phyloP scores from a whole-genome alignment of 2,113 vertebrate species.

The Pseudorasbora parva region DNA sequence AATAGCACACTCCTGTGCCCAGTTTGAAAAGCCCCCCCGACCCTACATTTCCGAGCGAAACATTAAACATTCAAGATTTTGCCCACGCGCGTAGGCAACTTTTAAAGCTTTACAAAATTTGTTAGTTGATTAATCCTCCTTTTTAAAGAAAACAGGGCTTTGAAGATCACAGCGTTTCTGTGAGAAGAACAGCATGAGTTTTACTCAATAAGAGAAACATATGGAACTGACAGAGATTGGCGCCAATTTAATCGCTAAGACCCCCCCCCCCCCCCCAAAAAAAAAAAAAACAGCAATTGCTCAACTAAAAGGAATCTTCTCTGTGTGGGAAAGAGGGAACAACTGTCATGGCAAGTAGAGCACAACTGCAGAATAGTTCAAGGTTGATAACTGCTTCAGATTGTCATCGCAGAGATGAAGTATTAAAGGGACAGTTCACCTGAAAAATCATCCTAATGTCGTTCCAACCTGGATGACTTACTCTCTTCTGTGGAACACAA shows the following conservation, averaged over 20 bases:
- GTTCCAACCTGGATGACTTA: not conserved
- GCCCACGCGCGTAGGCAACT: not conserved
- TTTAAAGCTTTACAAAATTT: not conserved
- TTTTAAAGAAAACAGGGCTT: conserved; percentile 15
- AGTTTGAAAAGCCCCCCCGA: not conserved
- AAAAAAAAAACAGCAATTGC: not conserved
- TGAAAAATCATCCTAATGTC: not conserved
- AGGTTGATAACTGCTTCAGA: not conserved
- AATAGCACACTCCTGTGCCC: conserved; percentile 23
- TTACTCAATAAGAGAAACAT: conserved; percentile 31
- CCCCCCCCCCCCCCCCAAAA: not conserved
- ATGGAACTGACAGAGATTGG: not conserved
- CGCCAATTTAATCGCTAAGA: not conserved
- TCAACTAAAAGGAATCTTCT: conserved; percentile 35
- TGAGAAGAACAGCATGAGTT: conserved; percentile 12
- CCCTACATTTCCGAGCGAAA: not conserved
- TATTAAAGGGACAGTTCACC: conserved; percentile 6
- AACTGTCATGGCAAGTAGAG: conserved; percentile 8
- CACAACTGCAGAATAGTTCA: not conserved
- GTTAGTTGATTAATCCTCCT: not conserved
- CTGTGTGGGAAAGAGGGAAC: conserved; percentile 19
- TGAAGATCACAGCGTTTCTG: not conserved
- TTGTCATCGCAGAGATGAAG: too few species aligned
- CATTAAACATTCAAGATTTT: not conserved
- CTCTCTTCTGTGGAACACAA: not conserved